These are phyloP conservation scores for Drosophila kokeensis DNA, from an alignment of 2,888 invertebrate genomes.

Conservation along the genomic window DNA sequence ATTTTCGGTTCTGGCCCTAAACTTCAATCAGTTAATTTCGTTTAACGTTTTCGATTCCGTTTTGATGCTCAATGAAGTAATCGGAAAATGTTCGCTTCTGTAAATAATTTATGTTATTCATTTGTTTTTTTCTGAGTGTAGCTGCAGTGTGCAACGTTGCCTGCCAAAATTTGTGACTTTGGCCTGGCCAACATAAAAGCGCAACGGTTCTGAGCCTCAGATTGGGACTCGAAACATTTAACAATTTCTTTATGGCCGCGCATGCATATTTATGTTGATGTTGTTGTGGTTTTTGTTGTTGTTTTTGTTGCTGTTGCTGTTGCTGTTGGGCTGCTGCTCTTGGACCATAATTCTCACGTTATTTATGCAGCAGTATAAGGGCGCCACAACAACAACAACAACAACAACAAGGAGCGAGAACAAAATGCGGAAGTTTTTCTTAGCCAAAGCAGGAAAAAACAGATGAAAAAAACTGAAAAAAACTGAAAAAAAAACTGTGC, in stretches of 20 bases:
- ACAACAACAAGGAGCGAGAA: slow-evolving; percentile 38
- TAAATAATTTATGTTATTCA: neutral
- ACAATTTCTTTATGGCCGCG: slow-evolving; percentile 75
- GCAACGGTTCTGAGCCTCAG: slow-evolving; percentile 34
- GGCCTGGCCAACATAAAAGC: slow-evolving; percentile 41
- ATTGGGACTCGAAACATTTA: slow-evolving; percentile 63
- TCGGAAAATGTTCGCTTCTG: neutral
- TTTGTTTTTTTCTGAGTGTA: neutral
- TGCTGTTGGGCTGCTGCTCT: slow-evolving; percentile 41
- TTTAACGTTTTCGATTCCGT: neutral
- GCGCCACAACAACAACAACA: slow-evolving; percentile 44
- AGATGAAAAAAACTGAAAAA: too few relatives aligned
- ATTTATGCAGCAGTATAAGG: slow-evolving; percentile 67
- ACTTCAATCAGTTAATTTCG: neutral
- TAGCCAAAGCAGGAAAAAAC: slow-evolving; percentile 21
- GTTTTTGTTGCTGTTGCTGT: slow-evolving; percentile 18
- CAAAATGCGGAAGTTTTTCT: slow-evolving; percentile 75
- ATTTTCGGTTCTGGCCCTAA: neutral
- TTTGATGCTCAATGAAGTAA: neutral
- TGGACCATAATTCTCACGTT: slow-evolving; percentile 77
- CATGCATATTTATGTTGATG: slow-evolving; percentile 72
- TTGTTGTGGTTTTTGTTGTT: slow-evolving; percentile 18
- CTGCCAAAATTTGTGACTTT: slow-evolving; percentile 59
- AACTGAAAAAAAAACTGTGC: slow-evolving; percentile 63
- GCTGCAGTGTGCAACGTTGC: slow-evolving; percentile 35